A percentile compares a stretch with the other conserved stretches of the same genome.
phyloP scores from a whole-genome alignment of 1,140 invertebrate species.

The Drosophila albomicans region DNA sequence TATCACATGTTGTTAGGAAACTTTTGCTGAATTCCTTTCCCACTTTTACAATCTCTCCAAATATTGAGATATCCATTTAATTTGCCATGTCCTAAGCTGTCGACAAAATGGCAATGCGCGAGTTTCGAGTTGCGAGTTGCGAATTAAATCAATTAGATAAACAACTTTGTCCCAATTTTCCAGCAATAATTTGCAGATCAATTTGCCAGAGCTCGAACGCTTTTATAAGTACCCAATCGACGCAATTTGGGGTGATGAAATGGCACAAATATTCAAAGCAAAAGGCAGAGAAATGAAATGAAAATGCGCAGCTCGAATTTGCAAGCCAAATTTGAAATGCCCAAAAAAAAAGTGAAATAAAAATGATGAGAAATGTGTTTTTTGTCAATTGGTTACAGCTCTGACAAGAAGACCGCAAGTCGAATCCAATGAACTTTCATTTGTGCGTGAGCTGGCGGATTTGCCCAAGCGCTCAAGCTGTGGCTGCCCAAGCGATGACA shows the following conservation, averaged over 20 bases:
- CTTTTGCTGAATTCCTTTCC: background rate
- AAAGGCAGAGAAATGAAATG: constrained; percentile 46
- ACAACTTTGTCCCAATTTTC: constrained; percentile 58
- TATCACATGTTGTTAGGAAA: background rate
- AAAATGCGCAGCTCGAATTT: constrained; percentile 28
- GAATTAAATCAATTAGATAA: constrained; percentile 40
- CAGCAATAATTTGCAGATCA: constrained; percentile 44
- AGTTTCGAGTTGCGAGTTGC: background rate
- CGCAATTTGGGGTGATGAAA: constrained; percentile 77
- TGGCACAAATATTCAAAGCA: constrained; percentile 60
- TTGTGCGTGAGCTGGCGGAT: constrained; percentile 56
- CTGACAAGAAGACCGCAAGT: constrained; percentile 38
- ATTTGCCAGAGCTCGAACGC: constrained; percentile 38
- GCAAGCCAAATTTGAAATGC: constrained; percentile 36
- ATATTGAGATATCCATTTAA: background rate
- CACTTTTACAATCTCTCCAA: background rate
- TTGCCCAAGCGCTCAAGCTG: constrained; percentile 8
- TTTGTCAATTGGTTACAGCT: constrained; percentile 45
- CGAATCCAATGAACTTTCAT: constrained; percentile 64
- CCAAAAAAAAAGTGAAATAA: constrained; percentile 19
- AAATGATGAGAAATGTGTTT: constrained; percentile 25
- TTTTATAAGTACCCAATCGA: constrained; percentile 38
- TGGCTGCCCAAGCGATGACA: constrained; percentile 68
- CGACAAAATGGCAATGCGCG: background rate
- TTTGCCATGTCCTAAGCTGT: constrained; percentile 6